Conservation (phyloP, 2,888 invertebrate species). For the Phasia obesa region DNA sequence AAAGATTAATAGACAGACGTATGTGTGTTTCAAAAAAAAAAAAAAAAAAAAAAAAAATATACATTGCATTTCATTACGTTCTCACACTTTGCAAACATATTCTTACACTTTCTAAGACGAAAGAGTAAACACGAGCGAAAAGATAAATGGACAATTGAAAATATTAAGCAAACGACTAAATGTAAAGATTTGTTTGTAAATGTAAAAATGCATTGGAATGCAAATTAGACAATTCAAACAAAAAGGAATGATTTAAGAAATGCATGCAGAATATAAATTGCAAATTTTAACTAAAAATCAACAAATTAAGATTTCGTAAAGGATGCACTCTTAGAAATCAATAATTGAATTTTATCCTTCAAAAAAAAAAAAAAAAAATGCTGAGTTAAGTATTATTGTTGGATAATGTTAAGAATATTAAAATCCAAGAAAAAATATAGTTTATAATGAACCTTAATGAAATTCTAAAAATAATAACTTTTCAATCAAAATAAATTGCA, state of each 20-base stretch:
- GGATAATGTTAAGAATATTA: too few species aligned
- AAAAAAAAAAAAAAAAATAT: too few species aligned
- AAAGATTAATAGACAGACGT: too few species aligned
- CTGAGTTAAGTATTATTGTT: not conserved
- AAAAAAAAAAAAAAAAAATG: not conserved
- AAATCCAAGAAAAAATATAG: too few species aligned
- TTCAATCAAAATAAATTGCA: too few species aligned
- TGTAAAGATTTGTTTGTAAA: constrained; percentile 6
- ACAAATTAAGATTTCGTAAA: constrained; percentile 15
- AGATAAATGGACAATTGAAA: constrained; percentile 25
- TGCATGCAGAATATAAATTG: constrained; percentile 14
- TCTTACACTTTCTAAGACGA: not conserved
- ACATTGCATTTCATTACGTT: constrained; percentile 3
- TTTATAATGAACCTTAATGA: too few species aligned
- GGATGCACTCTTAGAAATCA: not conserved
- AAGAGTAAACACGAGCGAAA: not conserved
- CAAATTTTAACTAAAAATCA: constrained; percentile 44
- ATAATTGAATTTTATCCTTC: constrained; percentile 21
- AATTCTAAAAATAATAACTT: too few species aligned
- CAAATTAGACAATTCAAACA: constrained; percentile 38
- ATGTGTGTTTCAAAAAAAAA: too few species aligned
- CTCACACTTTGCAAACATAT: not conserved
- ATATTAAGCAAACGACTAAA: constrained; percentile 3
- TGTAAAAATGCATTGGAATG: constrained; percentile 30
- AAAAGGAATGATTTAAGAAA: constrained; percentile 23